Conservation (phyloP, 2,888 invertebrate species). For the Campoletis raptor region DNA sequence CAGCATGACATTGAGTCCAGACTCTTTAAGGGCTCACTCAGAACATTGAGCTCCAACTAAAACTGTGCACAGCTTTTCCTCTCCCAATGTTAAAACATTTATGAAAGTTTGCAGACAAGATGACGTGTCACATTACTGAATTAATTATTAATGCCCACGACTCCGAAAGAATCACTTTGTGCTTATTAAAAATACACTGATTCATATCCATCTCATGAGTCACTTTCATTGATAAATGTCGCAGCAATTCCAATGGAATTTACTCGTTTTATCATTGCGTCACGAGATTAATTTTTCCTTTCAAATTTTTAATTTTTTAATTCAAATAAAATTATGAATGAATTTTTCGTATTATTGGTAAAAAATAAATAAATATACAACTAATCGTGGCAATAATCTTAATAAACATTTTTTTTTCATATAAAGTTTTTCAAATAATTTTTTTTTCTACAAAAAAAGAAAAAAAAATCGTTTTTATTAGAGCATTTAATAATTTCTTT, state of each 20-base stretch:
- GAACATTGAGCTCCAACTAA: neutral
- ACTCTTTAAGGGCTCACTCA: neutral
- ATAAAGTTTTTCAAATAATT: too few species aligned
- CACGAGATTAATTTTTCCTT: neutral
- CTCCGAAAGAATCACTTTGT: neutral
- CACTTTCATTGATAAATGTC: neutral
- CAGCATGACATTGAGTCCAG: neutral
- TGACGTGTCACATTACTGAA: neutral
- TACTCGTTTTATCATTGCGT: neutral
- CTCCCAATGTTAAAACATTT: neutral
- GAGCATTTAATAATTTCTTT: neutral
- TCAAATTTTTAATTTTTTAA: neutral
- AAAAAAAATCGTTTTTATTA: neutral
- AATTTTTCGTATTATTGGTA: too few species aligned
- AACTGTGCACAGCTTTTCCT: neutral
- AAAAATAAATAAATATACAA: too few species aligned
- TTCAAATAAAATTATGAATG: neutral
- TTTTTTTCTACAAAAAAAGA: too few species aligned
- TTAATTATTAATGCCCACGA: neutral
- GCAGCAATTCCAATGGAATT: neutral
- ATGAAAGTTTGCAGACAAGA: neutral
- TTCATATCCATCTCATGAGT: neutral
- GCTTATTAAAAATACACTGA: neutral
- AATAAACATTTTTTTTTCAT: too few species aligned
- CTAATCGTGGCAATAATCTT: too few species aligned